Evolutionary conservation across 2,113 vertebrate genomes (phyloP).

Genomic region (Hepsetus odoe): DNA sequence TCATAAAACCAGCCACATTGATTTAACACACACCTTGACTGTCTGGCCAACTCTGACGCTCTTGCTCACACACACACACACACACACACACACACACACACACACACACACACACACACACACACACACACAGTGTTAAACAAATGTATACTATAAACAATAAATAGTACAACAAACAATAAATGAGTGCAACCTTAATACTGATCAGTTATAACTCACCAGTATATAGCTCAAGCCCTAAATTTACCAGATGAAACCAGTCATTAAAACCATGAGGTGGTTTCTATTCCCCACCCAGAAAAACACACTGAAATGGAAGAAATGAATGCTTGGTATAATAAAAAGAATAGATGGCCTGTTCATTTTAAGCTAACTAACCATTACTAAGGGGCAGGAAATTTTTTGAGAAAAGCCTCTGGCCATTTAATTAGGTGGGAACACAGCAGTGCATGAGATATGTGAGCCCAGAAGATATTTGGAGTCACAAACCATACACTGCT

Average conservation of each 20-base stretch:
- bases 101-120: no score
- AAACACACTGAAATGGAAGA: neutral
- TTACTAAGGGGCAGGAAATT: neutral
- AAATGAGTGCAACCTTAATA: neutral
- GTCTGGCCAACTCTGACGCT: conserved; percentile 16
- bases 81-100: no score
- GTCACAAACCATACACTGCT: neutral
- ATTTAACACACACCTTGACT: conserved; percentile 57
- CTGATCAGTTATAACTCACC: no score
- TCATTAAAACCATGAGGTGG: neutral
- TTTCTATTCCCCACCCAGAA: neutral
- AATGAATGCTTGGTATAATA: neutral
- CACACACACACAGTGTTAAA: no score
- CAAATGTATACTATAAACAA: no score
- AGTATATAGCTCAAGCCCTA: neutral
- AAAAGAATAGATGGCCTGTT: conserved; percentile 1
- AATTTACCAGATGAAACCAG: neutral
- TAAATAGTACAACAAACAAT: no score
- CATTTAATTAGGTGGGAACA: neutral
- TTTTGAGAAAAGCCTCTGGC: neutral
- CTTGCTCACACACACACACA: conserved; percentile 47
- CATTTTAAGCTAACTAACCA: conserved; percentile 51
- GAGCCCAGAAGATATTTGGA: neutral
- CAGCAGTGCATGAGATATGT: neutral
- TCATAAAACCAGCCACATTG: conserved; percentile 10